These are phyloP conservation scores for Neosilurus hyrtlii DNA, from an alignment of 2,797 vertebrate genomes.

Conservation along the genomic window DNA sequence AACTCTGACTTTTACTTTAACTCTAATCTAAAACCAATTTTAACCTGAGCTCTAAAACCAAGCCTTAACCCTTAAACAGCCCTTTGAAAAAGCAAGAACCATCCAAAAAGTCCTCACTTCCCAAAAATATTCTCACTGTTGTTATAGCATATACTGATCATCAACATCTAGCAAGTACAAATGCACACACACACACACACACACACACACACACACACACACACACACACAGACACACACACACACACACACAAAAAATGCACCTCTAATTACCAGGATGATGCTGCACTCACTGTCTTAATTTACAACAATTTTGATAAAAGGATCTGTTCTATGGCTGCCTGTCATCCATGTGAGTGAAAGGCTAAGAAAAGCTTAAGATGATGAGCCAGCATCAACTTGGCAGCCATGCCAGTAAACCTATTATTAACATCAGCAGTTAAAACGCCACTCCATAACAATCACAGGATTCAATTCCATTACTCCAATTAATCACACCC, in stretches of 20 bases:
- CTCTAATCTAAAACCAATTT: too few species aligned
- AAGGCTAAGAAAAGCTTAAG: conserved; percentile 88
- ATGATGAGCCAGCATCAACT: not conserved
- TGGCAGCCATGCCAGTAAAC: conserved; percentile 1
- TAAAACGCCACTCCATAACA: not conserved
- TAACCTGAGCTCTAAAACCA: too few species aligned
- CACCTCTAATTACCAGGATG: conserved; percentile 96
- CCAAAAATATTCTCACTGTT: too few species aligned
- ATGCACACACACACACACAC: too few species aligned
- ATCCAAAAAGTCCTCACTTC: too few species aligned
- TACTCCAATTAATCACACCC: not conserved
- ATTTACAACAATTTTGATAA: conserved; percentile 99
- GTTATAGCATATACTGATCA: too few species aligned
- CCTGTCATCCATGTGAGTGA: conserved; percentile 88
- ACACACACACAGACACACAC: not conserved
- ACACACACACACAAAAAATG: conserved; percentile 70
- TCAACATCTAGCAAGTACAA: too few species aligned
- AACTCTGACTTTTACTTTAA: too few species aligned
- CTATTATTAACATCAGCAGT: conserved; percentile 17
- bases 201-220: not conserved
- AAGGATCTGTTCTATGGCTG: conserved; percentile 88
- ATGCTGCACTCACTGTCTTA: conserved; percentile 99
- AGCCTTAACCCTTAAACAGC: too few species aligned
- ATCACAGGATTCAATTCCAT: not conserved
- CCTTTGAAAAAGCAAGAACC: too few species aligned